phyloP scores from a whole-genome alignment of 2,888 invertebrate genomes.

The Stenodema calcarata region DNA sequence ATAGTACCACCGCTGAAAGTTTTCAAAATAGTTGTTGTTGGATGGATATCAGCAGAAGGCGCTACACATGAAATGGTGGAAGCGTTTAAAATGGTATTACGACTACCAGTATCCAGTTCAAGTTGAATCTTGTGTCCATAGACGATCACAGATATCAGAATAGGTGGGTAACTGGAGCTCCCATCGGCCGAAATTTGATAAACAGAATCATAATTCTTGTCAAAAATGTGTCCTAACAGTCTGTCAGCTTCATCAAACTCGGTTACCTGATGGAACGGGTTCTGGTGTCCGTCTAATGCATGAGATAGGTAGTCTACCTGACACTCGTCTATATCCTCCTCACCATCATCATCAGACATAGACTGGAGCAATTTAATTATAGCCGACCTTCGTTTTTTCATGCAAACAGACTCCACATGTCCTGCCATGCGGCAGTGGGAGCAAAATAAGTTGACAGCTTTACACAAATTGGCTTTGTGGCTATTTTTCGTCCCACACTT shows the following conservation, averaged over 20 bases:
- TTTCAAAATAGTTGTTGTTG: background rate
- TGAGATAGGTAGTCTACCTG: background rate
- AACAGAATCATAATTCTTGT: background rate
- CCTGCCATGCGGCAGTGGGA: background rate
- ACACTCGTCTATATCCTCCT: background rate
- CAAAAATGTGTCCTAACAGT: background rate
- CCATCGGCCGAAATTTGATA: background rate
- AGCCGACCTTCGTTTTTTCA: background rate
- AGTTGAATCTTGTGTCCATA: background rate
- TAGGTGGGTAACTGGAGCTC: slow-evolving; percentile 1
- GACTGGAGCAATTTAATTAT: background rate
- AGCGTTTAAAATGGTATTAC: background rate
- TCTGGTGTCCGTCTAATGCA: background rate
- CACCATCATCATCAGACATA: background rate
- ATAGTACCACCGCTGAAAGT: background rate
- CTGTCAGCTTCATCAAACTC: background rate
- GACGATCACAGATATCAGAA: background rate
- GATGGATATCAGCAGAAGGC: background rate
- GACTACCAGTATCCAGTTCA: slow-evolving; percentile 1
- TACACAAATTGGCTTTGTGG: background rate
- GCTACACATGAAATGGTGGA: background rate
- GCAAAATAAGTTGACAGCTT: slow-evolving; percentile 4
- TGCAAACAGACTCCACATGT: slow-evolving; percentile 1
- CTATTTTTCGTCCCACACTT: background rate
- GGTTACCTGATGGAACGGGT: slow-evolving; percentile 5